Conservation (phyloP, 2,797 vertebrate species). For the Danio albolineatus region DNA sequence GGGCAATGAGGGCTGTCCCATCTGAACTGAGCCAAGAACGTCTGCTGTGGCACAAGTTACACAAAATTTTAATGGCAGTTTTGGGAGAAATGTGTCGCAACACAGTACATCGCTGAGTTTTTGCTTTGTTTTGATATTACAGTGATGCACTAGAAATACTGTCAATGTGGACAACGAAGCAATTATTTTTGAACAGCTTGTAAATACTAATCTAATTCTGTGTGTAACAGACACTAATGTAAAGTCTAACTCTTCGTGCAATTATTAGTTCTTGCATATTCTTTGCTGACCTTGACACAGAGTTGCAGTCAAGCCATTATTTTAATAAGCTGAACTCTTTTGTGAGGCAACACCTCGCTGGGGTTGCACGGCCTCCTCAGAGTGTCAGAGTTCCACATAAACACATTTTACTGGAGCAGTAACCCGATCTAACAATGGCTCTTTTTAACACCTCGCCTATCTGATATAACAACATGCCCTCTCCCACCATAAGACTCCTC, state of each 20-base stretch:
- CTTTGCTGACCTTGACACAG: conserved; percentile 10
- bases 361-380: conserved; percentile 53
- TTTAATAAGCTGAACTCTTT: conserved; percentile 51
- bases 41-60: too few relatives aligned
- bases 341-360: conserved; percentile 44
- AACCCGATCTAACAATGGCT: conserved; percentile 73
- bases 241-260: neutral
- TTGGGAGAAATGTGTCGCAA: too few relatives aligned
- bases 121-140: too few relatives aligned
- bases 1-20: too few relatives aligned
- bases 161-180: neutral
- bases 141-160: neutral
- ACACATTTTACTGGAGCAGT: conserved; percentile 70
- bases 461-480: conserved; percentile 76
- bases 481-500: conserved; percentile 34
- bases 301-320: conserved; percentile 42
- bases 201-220: conserved; percentile 3
- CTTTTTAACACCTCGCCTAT: conserved; percentile 75
- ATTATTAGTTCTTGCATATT: conserved; percentile 14
- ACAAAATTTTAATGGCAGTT: too few relatives aligned
- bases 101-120: too few relatives aligned
- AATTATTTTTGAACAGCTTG: neutral
- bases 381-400: conserved; percentile 72
- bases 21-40: too few relatives aligned
- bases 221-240: neutral